Evolutionary conservation across 1,140 invertebrate species (phyloP), one percentile per base, ranked within the genome.

Genomic region (Caenorhabditis tropicalis): DNA sequence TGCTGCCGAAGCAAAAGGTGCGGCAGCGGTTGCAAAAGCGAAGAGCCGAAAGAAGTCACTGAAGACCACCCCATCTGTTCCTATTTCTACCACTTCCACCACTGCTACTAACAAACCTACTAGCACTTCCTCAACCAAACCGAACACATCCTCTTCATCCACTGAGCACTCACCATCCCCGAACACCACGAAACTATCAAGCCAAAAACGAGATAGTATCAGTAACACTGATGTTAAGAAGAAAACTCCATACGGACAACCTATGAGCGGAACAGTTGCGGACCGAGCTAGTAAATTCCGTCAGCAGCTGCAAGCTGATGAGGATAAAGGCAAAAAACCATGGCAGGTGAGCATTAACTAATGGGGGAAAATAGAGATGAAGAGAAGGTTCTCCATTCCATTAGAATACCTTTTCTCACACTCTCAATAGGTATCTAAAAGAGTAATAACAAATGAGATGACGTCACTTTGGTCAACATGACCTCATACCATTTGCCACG

Each of bases 181-280:
- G 36, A 74, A 33, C 4, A 10, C 39, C 39, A 43, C 39, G 39
- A 43, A 33, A 33, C 9, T 36, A 10, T 46, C 65, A 6, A 43
- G 36, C n/a, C 65, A 74, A 74, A 74, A 74, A 43, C 16, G 65
- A 31, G 65, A 74, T 43, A 74, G 65, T 74, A 74, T 74, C 36
- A 31, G 65, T 43, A 74, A n/a, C 27, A 10, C 65, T 74, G 65
- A 74, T 74, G n/a, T 74, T 74, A 74, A 74, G 65, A 74, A 74
- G 65, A 74, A 74, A 15, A 74, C 65, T 4, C 65, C 65, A 39
- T 74, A 74, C 15, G 65, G 65, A 27, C 65, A 74, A 24, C 65
- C 65, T 12, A 74, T 24, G 36, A 43, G 5, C 7, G 65, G 65
- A 74, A 74, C 65, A 12, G 65, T 74, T 43, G 65, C 65, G 12